phyloP scores from a whole-genome alignment of 2,888 invertebrate species.

The Polydrusus cervinus region DNA sequence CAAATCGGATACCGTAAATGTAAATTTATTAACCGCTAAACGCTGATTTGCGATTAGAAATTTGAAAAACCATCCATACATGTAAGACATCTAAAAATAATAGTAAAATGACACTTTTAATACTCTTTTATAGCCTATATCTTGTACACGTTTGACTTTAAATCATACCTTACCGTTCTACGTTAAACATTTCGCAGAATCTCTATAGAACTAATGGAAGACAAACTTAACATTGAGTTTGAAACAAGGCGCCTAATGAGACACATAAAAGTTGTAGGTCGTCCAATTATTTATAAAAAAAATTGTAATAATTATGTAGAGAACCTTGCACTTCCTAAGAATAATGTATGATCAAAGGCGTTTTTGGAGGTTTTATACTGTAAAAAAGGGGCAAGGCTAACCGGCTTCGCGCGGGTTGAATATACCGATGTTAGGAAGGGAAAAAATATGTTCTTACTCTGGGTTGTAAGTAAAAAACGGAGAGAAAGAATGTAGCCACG shows the following conservation, averaged over 20 bases:
- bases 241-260: not conserved
- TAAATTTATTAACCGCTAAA: not conserved
- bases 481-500: no score
- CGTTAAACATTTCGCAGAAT: conserved; percentile 1
- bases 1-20: not conserved
- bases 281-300: not conserved
- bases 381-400: not conserved
- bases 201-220: not conserved
- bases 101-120: no score
- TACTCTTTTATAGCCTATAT: no score
- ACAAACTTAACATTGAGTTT: conserved; percentile 2
- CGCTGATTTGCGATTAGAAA: no score
- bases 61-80: no score
- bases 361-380: no score
- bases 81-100: no score
- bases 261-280: conserved; percentile 2
- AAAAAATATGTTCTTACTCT: no score
- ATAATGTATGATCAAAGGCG: not conserved
- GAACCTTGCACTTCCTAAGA: conserved; percentile 6
- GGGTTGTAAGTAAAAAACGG: no score
- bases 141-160: no score
- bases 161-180: not conserved
- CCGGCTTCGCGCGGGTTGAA: no score
- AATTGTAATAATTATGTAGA: not conserved
- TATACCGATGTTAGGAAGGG: no score